Conservation (phyloP, 1,140 invertebrate species). For the Hylyphantes graminicola region DNA sequence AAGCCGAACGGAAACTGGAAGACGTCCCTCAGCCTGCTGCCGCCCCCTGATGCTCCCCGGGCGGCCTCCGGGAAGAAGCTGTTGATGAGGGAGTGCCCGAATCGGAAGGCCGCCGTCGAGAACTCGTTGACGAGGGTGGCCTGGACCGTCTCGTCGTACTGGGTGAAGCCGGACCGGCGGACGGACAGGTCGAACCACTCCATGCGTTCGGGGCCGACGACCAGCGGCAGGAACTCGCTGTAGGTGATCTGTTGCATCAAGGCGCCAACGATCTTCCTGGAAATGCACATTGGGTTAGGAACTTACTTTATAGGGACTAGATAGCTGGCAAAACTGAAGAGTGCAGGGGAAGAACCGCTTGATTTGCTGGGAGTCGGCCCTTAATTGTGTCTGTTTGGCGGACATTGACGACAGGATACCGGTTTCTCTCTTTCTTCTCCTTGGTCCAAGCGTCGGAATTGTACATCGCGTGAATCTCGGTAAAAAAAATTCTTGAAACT, state of each 20-base stretch:
- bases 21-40: slow-evolving; percentile 56
- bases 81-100: slow-evolving; percentile 89
- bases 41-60: neutral
- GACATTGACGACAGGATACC: too few relatives aligned
- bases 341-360: too few relatives aligned
- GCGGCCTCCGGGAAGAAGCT: slow-evolving; percentile 54
- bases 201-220: slow-evolving; percentile 69
- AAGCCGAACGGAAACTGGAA: slow-evolving; percentile 63
- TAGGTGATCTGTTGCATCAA: slow-evolving; percentile 71
- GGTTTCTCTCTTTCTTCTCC: too few relatives aligned
- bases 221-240: slow-evolving; percentile 71
- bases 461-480: too few relatives aligned
- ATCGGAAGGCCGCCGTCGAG: slow-evolving; percentile 81
- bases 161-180: slow-evolving; percentile 62
- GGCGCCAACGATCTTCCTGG: slow-evolving; percentile 62
- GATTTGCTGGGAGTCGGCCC: too few relatives aligned
- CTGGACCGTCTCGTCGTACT: slow-evolving; percentile 75
- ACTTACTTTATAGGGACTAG: too few relatives aligned
- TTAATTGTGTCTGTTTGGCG: too few relatives aligned
- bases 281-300: neutral
- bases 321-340: too few relatives aligned
- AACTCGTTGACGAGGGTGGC: slow-evolving; percentile 84
- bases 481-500: too few relatives aligned
- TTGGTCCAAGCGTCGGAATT: too few relatives aligned
- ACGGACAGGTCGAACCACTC: slow-evolving; percentile 60